phyloP scores from a whole-genome alignment of 2,888 invertebrate genomes.

The Pinctada fucata region DNA sequence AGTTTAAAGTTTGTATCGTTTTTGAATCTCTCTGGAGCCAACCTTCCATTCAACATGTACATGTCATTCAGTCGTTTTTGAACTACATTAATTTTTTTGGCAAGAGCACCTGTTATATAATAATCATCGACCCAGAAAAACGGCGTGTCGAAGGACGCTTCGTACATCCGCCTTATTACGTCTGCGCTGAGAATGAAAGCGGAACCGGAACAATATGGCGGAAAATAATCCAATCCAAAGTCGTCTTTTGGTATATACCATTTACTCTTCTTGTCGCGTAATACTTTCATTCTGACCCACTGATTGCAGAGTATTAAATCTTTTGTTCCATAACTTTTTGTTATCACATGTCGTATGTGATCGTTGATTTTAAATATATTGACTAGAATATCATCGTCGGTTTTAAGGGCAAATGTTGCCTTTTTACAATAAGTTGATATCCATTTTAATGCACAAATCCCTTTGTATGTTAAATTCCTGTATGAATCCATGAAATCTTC shows the following conservation, averaged over 20 bases:
- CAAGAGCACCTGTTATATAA: constrained; percentile 88
- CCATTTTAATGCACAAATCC: constrained; percentile 77
- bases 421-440: constrained; percentile 72
- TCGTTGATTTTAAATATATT: constrained; percentile 77
- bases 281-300: constrained; percentile 75
- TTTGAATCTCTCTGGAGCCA: constrained; percentile 64
- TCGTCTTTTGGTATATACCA: constrained; percentile 77
- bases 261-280: constrained; percentile 76
- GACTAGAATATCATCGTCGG: constrained; percentile 78
- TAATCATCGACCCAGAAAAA: constrained; percentile 96
- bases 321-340: constrained; percentile 42
- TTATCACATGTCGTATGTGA: constrained; percentile 49
- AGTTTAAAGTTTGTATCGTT: constrained; percentile 62
- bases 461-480: constrained; percentile 78
- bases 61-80: constrained; percentile 68
- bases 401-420: constrained; percentile 76
- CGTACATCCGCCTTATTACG: constrained; percentile 81
- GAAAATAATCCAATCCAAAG: constrained; percentile 75
- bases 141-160: constrained; percentile 81
- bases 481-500: constrained; percentile 77
- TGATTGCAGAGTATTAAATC: constrained; percentile 74
- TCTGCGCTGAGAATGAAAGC: constrained; percentile 81
- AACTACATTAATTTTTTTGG: constrained; percentile 61
- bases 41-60: constrained; percentile 67
- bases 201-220: constrained; percentile 78